phyloP scores from a whole-genome alignment of 2,113 vertebrate species.

The Anoura caudifer region DNA sequence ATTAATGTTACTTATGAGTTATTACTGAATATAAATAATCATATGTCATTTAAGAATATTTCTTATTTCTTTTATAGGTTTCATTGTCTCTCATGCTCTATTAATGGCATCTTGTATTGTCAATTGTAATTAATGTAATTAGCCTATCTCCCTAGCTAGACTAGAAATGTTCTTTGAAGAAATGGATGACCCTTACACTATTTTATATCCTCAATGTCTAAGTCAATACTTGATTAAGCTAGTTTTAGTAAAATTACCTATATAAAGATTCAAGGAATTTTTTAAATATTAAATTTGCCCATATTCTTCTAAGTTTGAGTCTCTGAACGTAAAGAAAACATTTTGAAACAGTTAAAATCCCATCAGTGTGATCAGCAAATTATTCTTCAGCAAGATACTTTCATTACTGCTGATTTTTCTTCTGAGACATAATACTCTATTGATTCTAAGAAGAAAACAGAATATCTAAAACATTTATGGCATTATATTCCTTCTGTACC shows the following conservation, averaged over 20 bases:
- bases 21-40: not conserved
- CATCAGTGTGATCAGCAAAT: not conserved
- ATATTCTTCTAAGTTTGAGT: not conserved
- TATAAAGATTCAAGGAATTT: not conserved
- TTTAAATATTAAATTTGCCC: not conserved
- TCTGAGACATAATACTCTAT: not conserved
- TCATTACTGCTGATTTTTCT: not conserved
- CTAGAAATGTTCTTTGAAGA: not conserved
- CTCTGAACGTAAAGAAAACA: slow-evolving; percentile 19
- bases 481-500: not conserved
- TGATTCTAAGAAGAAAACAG: slow-evolving; percentile 34
- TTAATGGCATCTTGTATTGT: not conserved
- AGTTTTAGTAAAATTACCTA: slow-evolving; percentile 5
- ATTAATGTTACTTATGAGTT: slow-evolving; percentile 10
- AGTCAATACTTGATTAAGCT: not conserved
- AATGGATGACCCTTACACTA: not conserved
- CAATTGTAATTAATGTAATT: not conserved
- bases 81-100: not conserved
- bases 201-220: not conserved
- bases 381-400: not conserved
- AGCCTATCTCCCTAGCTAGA: not conserved
- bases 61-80: not conserved
- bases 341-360: slow-evolving; percentile 1
- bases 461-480: not conserved
- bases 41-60: not conserved